Evolutionary conservation across 1,140 invertebrate species (phyloP).

Genomic region (Ostrea denselamellosa): DNA sequence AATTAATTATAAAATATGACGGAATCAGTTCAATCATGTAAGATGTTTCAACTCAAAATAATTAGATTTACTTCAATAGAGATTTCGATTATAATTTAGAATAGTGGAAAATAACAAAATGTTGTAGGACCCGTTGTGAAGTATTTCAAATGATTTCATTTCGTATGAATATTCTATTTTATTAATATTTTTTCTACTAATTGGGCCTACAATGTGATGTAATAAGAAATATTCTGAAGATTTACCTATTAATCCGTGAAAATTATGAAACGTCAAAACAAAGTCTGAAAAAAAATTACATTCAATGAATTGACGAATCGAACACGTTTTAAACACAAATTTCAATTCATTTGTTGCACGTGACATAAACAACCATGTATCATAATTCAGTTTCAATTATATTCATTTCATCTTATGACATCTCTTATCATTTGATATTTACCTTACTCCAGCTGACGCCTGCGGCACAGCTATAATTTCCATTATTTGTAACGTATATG

Average conservation of each 20-base stretch:
- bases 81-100: too few species aligned
- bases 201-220: too few species aligned
- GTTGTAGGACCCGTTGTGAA: neutral
- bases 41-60: too few species aligned
- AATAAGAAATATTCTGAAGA: neutral
- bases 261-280: neutral
- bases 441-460: neutral
- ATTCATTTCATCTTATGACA: too few species aligned
- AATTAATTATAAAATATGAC: too few species aligned
- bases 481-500: too few species aligned
- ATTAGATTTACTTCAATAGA: too few species aligned
- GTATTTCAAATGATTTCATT: neutral
- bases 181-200: neutral
- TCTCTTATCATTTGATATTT: too few species aligned
- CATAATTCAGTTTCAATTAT: too few species aligned
- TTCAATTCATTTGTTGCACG: neutral
- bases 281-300: neutral
- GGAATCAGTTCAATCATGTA: too few species aligned
- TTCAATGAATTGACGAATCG: neutral
- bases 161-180: neutral
- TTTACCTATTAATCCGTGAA: constrained; percentile 4
- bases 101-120: neutral
- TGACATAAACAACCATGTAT: too few species aligned
- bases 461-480: too few species aligned
- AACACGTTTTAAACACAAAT: neutral